Conservation (phyloP, 2,113 vertebrate genomes). For the Brachypodius melanocephalos region DNA sequence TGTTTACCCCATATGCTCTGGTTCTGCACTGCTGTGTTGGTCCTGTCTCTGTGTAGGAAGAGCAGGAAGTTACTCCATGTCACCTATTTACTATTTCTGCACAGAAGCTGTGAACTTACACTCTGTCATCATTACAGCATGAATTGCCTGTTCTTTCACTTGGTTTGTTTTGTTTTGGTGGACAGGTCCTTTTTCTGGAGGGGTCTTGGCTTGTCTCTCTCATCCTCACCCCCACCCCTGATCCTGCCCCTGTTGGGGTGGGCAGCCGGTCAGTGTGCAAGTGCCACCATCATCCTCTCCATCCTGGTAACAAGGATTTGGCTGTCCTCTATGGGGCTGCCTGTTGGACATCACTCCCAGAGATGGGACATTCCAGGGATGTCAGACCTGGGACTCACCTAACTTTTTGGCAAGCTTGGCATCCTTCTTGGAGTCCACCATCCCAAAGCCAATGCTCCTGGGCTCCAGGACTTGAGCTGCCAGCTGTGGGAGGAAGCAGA, state of each 20-base stretch:
- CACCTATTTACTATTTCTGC: neutral
- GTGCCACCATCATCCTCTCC: neutral
- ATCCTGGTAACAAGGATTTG: neutral
- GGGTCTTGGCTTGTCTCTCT: neutral
- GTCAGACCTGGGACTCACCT: constrained; percentile 72
- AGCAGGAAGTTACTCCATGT: neutral
- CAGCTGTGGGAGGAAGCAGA: constrained; percentile 73
- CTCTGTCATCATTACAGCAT: neutral
- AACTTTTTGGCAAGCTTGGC: constrained; percentile 93
- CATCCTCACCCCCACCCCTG: rapidly evolving
- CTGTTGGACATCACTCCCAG: neutral
- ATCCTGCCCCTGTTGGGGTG: neutral
- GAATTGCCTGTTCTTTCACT: neutral
- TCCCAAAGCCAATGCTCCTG: constrained; percentile 88
- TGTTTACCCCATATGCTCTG: neutral
- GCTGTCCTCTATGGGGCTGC: neutral
- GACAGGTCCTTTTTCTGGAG: neutral
- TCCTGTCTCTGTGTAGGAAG: neutral
- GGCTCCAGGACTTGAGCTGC: constrained; percentile 90
- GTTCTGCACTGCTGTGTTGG: rapidly evolving
- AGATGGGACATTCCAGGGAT: neutral
- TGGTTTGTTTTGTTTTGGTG: neutral
- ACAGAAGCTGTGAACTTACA: neutral
- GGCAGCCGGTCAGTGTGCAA: neutral
- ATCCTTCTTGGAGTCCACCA: constrained; percentile 91